Evolutionary conservation across 2,797 vertebrate species (phyloP).

Genomic region (Cossypha dichroa): DNA sequence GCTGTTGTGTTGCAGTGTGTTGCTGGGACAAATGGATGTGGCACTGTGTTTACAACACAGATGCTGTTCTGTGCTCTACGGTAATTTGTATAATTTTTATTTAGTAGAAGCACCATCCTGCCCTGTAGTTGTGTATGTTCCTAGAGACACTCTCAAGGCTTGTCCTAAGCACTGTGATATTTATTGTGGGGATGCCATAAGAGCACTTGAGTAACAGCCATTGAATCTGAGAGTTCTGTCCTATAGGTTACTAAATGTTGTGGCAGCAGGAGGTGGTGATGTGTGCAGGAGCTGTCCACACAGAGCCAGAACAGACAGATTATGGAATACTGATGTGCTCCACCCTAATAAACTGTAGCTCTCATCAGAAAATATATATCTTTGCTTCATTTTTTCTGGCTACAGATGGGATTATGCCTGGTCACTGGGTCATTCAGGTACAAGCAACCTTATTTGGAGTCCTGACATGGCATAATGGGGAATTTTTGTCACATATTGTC

Average conservation of each 20-base stretch:
- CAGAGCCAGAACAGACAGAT: not conserved
- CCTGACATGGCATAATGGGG: not conserved
- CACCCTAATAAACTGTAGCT: not conserved
- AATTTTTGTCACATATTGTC: not conserved
- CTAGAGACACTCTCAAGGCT: accelerated
- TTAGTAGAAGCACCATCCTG: not conserved
- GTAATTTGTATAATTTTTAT: not conserved
- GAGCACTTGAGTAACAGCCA: not conserved
- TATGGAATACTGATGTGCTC: not conserved
- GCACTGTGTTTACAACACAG: not conserved
- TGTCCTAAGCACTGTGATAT: not conserved
- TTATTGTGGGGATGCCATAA: not conserved
- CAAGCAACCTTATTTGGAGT: not conserved
- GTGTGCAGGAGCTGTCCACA: not conserved
- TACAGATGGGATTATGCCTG: not conserved
- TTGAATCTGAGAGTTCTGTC: not conserved
- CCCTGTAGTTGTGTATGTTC: not conserved
- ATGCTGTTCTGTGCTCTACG: not conserved
- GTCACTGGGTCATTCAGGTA: not conserved
- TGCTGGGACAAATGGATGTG: not conserved
- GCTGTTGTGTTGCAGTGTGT: not conserved
- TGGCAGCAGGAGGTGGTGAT: not conserved
- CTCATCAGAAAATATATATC: accelerated
- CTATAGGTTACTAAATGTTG: not conserved
- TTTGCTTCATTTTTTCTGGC: not conserved